Conservation (phyloP, 2,113 vertebrate species). For the Mystacornis crossleyi region DNA sequence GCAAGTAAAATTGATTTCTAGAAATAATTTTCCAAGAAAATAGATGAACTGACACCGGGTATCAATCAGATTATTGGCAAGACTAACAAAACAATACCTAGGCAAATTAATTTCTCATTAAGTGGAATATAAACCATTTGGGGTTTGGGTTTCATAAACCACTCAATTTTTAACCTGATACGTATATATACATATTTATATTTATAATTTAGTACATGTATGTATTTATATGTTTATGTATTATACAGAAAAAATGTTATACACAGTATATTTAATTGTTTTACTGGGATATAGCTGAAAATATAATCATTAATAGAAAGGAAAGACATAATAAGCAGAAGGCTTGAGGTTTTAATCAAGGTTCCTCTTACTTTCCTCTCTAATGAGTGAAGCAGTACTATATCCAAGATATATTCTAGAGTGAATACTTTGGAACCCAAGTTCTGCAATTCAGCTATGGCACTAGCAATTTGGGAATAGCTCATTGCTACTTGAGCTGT, state of each 20-base stretch:
- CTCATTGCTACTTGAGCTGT: neutral
- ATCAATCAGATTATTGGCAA: neutral
- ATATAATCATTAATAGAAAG: neutral
- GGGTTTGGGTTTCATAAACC: neutral
- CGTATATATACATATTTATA: too few relatives aligned
- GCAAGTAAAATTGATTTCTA: neutral
- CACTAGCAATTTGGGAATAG: neutral
- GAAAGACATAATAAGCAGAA: neutral
- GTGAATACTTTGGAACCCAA: neutral
- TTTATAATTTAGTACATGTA: neutral
- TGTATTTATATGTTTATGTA: neutral
- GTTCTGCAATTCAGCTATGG: neutral
- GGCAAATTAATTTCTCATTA: neutral
- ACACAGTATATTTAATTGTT: neutral
- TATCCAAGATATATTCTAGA: neutral
- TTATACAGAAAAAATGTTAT: neutral
- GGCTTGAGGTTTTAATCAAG: neutral
- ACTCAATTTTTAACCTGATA: neutral
- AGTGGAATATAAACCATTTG: neutral
- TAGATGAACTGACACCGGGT: neutral
- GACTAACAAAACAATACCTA: neutral
- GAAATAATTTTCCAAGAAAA: neutral
- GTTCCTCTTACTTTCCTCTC: neutral
- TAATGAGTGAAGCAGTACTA: neutral
- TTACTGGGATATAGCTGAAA: neutral